Conservation (phyloP, 2,888 invertebrate species). For the Epirrhoe tristata region DNA sequence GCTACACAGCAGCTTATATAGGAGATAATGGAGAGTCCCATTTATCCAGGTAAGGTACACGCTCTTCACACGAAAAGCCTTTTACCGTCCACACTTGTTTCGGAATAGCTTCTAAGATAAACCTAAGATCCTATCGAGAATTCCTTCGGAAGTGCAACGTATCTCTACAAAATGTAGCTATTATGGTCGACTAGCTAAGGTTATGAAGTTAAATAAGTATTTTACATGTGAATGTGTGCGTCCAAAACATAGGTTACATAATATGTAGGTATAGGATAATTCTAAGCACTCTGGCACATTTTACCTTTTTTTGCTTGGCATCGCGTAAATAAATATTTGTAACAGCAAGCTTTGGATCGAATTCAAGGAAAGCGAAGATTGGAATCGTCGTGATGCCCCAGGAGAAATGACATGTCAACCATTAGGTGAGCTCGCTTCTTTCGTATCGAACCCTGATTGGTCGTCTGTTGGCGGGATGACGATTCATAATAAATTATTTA, state of each 20-base stretch:
- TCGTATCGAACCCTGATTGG: slow-evolving; percentile 11
- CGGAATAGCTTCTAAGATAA: slow-evolving; percentile 31
- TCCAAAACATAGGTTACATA: background rate
- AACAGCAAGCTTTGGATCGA: slow-evolving; percentile 5
- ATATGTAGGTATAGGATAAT: background rate
- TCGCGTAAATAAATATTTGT: slow-evolving; percentile 2
- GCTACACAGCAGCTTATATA: slow-evolving; percentile 31
- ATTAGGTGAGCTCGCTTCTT: slow-evolving; percentile 5
- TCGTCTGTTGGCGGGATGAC: slow-evolving; percentile 9
- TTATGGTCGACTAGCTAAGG: background rate
- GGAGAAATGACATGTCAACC: slow-evolving; percentile 23
- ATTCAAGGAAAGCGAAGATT: slow-evolving; percentile 10
- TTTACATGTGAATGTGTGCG: background rate
- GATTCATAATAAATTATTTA: slow-evolving; percentile 21
- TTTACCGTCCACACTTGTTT: slow-evolving; percentile 39
- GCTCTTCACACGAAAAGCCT: slow-evolving; percentile 41
- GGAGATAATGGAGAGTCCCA: slow-evolving; percentile 39
- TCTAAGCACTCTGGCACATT: too few species aligned
- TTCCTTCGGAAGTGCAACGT: slow-evolving; percentile 21
- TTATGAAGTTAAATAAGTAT: background rate
- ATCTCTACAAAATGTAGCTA: background rate
- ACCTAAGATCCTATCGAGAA: slow-evolving; percentile 23
- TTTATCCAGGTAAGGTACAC: slow-evolving; percentile 31
- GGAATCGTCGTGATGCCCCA: slow-evolving; percentile 16
- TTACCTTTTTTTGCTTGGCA: background rate